Conservation (phyloP, 1,140 invertebrate species). For the Hetaerina americana region DNA sequence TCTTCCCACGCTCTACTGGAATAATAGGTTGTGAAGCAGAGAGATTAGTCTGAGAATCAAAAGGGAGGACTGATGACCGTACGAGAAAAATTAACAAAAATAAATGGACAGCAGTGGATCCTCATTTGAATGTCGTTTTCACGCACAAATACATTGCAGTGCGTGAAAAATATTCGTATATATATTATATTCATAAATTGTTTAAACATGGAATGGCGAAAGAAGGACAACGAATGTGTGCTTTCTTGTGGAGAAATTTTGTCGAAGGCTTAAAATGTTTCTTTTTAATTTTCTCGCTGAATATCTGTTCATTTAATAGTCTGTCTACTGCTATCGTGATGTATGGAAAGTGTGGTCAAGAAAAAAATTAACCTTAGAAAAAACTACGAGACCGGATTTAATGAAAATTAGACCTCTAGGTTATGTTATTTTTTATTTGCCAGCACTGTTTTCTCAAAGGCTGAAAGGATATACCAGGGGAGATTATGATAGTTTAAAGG, state of each 20-base stretch:
- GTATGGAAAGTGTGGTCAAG: not conserved
- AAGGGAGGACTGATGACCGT: not conserved
- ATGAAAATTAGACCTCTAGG: too few relatives aligned
- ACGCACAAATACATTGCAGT: not conserved
- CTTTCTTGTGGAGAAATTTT: not conserved
- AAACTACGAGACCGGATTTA: too few relatives aligned
- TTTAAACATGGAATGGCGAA: not conserved
- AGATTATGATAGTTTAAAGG: not conserved
- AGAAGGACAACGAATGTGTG: not conserved
- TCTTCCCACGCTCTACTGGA: too few relatives aligned
- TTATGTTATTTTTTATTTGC: too few relatives aligned
- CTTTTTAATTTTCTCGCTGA: not conserved
- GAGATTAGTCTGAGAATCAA: not conserved
- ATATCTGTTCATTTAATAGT: not conserved
- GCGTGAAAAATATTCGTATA: not conserved
- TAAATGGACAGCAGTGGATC: not conserved
- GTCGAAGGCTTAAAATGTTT: not conserved
- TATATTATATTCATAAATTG: conserved; percentile 1
- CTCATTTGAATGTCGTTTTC: not conserved
- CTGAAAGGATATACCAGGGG: not conserved
- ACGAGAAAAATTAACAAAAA: not conserved
- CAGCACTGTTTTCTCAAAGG: too few relatives aligned
- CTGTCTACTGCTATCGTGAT: not conserved
- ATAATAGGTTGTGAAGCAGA: not conserved
- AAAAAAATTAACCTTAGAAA: not conserved